Evolutionary conservation across 2,113 vertebrate genomes (phyloP).

Genomic region (Paramormyrops kingsleyae): DNA sequence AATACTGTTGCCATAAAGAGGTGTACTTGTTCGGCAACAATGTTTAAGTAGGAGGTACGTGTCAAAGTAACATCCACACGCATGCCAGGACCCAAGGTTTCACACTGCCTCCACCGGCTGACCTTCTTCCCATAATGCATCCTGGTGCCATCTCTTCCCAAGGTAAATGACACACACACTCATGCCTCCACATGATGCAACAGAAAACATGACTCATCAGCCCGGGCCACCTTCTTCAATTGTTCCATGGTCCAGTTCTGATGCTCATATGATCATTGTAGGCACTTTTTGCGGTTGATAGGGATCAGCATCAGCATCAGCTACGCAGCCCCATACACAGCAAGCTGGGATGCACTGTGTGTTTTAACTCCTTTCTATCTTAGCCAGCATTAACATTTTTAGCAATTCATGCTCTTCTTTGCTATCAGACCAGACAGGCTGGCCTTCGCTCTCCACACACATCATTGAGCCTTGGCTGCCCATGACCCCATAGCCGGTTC

Average conservation of each 20-base stretch:
- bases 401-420: background rate
- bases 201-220: background rate
- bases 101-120: background rate
- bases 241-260: background rate
- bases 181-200: background rate
- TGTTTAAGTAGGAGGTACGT: background rate
- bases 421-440: background rate
- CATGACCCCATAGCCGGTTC: background rate
- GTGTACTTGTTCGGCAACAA: background rate
- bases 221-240: background rate
- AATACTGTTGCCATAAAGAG: background rate
- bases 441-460: background rate
- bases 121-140: background rate
- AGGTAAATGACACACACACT: background rate
- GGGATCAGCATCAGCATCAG: background rate
- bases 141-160: background rate
- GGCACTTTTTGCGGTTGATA: background rate
- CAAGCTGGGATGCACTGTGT: too few species aligned
- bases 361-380: too few species aligned
- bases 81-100: background rate
- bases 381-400: background rate
- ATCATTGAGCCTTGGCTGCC: too few species aligned
- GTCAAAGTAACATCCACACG: background rate
- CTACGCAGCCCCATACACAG: too few species aligned
- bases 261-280: background rate